phyloP scores from a whole-genome alignment of 2,113 vertebrate genomes.

The Rattus norvegicus region DNA sequence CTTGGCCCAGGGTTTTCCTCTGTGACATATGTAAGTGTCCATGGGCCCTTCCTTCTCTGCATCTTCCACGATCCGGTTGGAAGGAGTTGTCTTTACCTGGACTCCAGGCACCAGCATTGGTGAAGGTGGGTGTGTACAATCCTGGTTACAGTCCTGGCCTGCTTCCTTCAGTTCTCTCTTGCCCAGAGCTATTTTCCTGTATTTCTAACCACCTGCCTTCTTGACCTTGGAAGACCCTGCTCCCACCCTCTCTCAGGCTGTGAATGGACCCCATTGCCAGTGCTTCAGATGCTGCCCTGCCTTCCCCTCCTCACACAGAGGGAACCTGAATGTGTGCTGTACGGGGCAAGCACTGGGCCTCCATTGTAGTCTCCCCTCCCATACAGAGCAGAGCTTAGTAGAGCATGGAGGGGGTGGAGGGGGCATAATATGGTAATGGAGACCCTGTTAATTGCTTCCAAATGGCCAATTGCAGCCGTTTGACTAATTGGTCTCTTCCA shows the following conservation, averaged over 20 bases:
- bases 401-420: background rate
- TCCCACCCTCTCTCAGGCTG: accelerated
- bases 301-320: background rate
- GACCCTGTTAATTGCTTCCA: slow-evolving; percentile 73
- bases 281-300: background rate
- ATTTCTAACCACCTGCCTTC: accelerated
- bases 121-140: accelerated
- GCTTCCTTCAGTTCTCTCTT: background rate
- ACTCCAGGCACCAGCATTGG: background rate
- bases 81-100: background rate
- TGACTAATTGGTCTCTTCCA: slow-evolving; percentile 69
- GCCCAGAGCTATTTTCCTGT: background rate
- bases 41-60: no score
- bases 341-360: background rate
- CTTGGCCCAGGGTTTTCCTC: background rate
- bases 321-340: background rate
- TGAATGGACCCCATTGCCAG: no score
- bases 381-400: background rate
- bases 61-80: background rate
- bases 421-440: background rate
- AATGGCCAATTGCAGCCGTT: slow-evolving; percentile 63
- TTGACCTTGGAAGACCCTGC: background rate
- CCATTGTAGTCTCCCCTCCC: background rate
- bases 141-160: background rate
- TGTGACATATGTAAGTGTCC: accelerated